phyloP scores from a whole-genome alignment of 2,113 vertebrate genomes.

The Coregonus clupeaformis region DNA sequence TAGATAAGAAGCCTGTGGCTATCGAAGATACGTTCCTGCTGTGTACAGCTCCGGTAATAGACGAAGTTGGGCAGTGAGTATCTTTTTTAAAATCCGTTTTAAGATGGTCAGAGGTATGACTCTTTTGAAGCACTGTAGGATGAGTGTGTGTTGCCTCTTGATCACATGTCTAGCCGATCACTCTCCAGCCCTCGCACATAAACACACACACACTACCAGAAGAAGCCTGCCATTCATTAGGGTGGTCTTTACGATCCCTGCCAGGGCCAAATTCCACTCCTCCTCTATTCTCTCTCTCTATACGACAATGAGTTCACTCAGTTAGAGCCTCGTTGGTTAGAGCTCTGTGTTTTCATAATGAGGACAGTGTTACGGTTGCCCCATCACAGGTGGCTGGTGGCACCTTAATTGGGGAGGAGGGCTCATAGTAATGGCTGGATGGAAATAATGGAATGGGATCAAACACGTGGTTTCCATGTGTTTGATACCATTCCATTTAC shows the following conservation, averaged over 20 bases:
- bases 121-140: background rate
- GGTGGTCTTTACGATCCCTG: slow-evolving; percentile 48
- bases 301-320: background rate
- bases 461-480: too few species aligned
- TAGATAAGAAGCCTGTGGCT: slow-evolving; percentile 79
- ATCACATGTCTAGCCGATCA: background rate
- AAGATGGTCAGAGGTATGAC: background rate
- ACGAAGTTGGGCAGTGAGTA: slow-evolving; percentile 85
- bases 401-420: too few species aligned
- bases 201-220: slow-evolving; percentile 4
- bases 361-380: background rate
- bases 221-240: slow-evolving; percentile 56
- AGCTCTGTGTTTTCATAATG: background rate
- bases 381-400: too few species aligned
- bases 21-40: slow-evolving; percentile 77
- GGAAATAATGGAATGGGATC: too few species aligned
- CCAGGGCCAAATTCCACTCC: slow-evolving; percentile 48
- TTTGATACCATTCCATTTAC: too few species aligned
- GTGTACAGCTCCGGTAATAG: slow-evolving; percentile 84
- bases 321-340: background rate
- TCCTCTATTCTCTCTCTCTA: background rate
- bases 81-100: slow-evolving; percentile 2
- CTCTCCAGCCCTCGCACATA: background rate
- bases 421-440: too few species aligned
- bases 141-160: background rate